Evolutionary conservation across 2,888 invertebrate genomes (phyloP), one percentile per base, ranked within the genome.

Genomic region (Theodoxus fluviatilis): DNA sequence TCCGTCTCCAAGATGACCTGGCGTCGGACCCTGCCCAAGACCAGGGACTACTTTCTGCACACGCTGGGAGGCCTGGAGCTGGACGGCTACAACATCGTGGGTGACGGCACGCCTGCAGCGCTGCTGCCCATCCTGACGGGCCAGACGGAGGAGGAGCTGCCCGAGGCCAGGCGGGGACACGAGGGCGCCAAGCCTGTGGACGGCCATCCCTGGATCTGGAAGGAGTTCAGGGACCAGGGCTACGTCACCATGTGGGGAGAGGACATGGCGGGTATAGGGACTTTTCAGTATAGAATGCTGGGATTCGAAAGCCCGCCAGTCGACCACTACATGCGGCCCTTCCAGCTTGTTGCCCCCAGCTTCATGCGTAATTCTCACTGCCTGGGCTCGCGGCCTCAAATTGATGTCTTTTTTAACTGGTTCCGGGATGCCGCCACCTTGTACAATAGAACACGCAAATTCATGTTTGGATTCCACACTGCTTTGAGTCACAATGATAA

Each of bases 401-500:
- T 94, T 83, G 87, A 78, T 25, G 77, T 87, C 78, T 82, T 83
- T 74, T 49, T 87, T 6, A 76, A 84, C 72, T 88, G 87, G 82
- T 76, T 90, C 0, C 88, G 88, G 75, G 88, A 90, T 59, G 89
- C 91, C 75, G 90, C 90, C 79, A 85, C 89, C 9, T 90, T 90
- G 38, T 93, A 94, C 82, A 89, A 89, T 61, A 88, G 90, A 38
- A 90, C 90, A 66, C 93, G 94, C 0, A 92, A 93, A 79, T 97
- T 96, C 86, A 88, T 91, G 12, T 94, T 96, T 84, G 93, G 93
- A 12, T 96, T 97, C 88, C 94, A 96, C 80, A 93, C 93, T 0
- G 95, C 95, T 80, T 90, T 95, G 28, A 94, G 94, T 0, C 97
- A 98, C 81, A 93, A 95, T 79, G 92, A 94, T 65, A 92, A 93